These are phyloP conservation scores for Oreortyx pictus DNA, from an alignment of 2,797 vertebrate genomes.

Conservation along the genomic window DNA sequence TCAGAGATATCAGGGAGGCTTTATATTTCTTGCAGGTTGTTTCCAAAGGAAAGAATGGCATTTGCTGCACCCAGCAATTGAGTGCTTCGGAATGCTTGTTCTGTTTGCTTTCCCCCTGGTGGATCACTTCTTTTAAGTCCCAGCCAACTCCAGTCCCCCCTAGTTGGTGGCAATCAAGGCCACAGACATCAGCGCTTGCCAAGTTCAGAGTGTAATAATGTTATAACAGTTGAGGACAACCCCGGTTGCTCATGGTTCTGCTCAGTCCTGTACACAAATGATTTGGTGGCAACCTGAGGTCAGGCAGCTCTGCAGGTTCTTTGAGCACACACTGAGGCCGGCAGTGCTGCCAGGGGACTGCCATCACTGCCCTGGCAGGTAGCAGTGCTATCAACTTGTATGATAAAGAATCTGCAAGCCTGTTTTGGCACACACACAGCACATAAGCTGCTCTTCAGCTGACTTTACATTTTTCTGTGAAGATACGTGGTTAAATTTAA, in stretches of 20 bases:
- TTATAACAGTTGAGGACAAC: not conserved
- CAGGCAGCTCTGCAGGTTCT: not conserved
- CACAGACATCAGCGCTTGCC: not conserved
- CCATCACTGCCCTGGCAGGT: not conserved
- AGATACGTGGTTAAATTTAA: not conserved
- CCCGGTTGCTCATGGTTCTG: not conserved
- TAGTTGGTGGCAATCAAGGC: not conserved
- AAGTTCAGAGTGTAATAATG: not conserved
- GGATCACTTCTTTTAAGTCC: not conserved
- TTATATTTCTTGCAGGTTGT: not conserved
- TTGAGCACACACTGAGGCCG: not conserved
- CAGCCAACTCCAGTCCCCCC: not conserved
- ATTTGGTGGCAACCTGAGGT: not conserved
- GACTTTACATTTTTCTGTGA: not conserved
- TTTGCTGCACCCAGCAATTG: not conserved
- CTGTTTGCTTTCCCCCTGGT: not conserved
- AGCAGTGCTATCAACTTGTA: not conserved
- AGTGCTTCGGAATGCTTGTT: not conserved
- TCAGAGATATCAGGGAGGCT: accelerated
- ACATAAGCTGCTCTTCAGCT: not conserved
- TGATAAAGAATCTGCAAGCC: not conserved
- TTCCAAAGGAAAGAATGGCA: not conserved
- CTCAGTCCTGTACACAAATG: not conserved
- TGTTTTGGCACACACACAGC: not conserved
- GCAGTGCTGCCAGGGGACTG: not conserved